phyloP scores from a whole-genome alignment of 2,888 invertebrate genomes.

The Volucella inflata region DNA sequence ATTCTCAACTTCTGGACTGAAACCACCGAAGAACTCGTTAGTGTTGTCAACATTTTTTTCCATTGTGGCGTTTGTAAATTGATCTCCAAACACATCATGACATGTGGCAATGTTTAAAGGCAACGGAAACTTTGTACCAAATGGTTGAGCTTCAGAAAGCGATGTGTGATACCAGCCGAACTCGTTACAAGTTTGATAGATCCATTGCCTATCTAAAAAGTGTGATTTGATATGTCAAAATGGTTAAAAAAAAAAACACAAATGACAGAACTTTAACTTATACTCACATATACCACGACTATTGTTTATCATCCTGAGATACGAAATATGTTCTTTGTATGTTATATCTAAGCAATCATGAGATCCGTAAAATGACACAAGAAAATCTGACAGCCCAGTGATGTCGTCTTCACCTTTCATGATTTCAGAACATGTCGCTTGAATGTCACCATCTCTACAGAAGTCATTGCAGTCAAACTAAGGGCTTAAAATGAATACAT shows the following conservation, averaged over 20 bases:
- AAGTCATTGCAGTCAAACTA: not conserved
- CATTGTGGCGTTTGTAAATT: constrained; percentile 78
- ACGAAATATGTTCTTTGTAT: constrained; percentile 77
- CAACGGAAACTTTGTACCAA: constrained; percentile 82
- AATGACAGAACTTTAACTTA: not conserved
- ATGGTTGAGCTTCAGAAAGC: constrained; percentile 86
- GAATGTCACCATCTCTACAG: constrained; percentile 79
- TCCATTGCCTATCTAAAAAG: constrained; percentile 87
- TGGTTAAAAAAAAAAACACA: not conserved
- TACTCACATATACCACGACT: constrained; percentile 78
- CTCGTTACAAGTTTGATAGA: constrained; percentile 93
- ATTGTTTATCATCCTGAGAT: constrained; percentile 76
- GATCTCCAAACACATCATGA: constrained; percentile 79
- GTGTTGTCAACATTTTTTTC: constrained; percentile 79
- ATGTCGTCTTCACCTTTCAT: constrained; percentile 79
- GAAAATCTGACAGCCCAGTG: constrained; percentile 78
- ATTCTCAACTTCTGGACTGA: constrained; percentile 83
- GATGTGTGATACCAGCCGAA: constrained; percentile 93
- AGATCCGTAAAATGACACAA: constrained; percentile 75
- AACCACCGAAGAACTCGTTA: constrained; percentile 84
- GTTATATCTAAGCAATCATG: constrained; percentile 78
- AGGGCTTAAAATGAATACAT: not conserved
- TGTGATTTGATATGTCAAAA: too few species aligned
- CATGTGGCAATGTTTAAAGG: constrained; percentile 79
- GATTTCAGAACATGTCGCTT: constrained; percentile 78